Conservation (phyloP, 2,113 vertebrate species). For the Psittacula cyanocephala region DNA sequence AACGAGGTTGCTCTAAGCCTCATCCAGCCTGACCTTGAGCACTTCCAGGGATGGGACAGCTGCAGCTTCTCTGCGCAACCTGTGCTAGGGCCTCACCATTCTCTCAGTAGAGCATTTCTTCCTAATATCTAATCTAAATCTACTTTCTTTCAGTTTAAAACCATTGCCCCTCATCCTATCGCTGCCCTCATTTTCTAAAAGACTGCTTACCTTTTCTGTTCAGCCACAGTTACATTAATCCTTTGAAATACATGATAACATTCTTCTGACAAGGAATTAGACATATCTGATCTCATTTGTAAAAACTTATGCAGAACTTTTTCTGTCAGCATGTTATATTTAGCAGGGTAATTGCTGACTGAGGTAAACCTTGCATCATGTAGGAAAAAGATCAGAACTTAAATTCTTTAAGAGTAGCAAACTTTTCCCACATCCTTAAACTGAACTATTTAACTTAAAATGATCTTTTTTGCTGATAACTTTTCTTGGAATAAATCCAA, state of each 20-base stretch:
- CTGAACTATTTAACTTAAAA: not conserved
- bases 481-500: not conserved
- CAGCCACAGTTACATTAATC: not conserved
- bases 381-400: not conserved
- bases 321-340: not conserved
- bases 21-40: not conserved
- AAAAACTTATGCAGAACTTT: not conserved
- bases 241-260: not conserved
- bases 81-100: not conserved
- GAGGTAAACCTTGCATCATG: not conserved
- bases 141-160: not conserved
- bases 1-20: not conserved
- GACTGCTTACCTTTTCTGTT: not conserved
- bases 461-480: not conserved
- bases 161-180: not conserved
- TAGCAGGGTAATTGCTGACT: not conserved
- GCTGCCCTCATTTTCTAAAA: not conserved
- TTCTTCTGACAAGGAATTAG: not conserved
- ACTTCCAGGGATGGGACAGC: not conserved
- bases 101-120: not conserved
- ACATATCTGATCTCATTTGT: not conserved
- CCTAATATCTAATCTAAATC: not conserved
- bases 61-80: not conserved
- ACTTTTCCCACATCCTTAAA: not conserved
- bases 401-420: not conserved